Evolutionary conservation across 2,888 invertebrate species (phyloP).

Genomic region (Zaprionus lineosus): DNA sequence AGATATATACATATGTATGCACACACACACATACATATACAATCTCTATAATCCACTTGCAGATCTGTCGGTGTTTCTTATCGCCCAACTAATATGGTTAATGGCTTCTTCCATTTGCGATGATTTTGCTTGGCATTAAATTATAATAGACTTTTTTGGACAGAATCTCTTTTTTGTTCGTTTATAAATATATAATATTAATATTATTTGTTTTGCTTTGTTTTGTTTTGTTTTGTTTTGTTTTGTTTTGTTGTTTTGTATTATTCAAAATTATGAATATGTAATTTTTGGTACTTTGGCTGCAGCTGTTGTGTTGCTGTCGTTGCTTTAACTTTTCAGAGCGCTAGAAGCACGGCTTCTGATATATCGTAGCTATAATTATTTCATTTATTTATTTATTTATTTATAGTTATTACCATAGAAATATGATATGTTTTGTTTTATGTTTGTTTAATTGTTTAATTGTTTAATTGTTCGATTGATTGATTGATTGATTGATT

Average conservation of each 20-base stretch:
- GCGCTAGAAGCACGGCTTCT: conserved; percentile 82
- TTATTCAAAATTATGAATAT: too few relatives aligned
- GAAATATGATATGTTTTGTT: conserved; percentile 1
- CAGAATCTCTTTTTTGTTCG: neutral
- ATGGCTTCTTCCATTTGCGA: conserved; percentile 73
- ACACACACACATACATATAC: neutral
- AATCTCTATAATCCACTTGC: neutral
- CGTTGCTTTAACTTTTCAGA: conserved; percentile 67
- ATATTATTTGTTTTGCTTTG: neutral
- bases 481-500: conserved; percentile 62
- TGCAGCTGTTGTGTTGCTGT: conserved; percentile 48
- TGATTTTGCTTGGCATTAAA: conserved; percentile 42
- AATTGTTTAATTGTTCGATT: conserved; percentile 45
- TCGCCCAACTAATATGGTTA: conserved; percentile 45
- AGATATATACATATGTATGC: neutral
- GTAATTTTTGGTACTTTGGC: conserved; percentile 69
- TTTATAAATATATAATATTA: conserved; percentile 6
- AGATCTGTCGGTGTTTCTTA: conserved; percentile 19
- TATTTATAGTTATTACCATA: conserved; percentile 12
- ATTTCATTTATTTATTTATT: conserved; percentile 34
- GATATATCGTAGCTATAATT: conserved; percentile 81
- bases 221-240: conserved; percentile 15
- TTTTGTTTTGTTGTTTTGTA: conserved; percentile 9
- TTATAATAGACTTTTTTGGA: conserved; percentile 6
- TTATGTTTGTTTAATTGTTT: conserved; percentile 20